A percentile compares a stretch with the other conserved stretches of the same genome.
Evolutionary conservation across 1,140 invertebrate genomes (phyloP).

Genomic region (Kradibia gibbosae): DNA sequence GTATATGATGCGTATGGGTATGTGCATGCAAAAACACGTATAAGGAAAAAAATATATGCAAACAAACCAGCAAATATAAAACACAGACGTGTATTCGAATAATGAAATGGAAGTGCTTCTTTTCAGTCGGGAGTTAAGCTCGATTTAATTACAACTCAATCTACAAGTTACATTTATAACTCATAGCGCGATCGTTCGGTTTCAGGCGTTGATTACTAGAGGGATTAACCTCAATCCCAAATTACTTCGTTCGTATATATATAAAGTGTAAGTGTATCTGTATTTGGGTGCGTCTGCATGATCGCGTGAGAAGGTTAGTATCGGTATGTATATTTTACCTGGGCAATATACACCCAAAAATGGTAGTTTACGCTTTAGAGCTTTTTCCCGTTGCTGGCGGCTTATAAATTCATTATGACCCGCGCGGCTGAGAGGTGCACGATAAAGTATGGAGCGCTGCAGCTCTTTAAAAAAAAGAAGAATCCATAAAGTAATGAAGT

Average conservation of each 20-base stretch:
- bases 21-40: neutral
- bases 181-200: conserved; percentile 31
- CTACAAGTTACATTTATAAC: conserved; percentile 48
- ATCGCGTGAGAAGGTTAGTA: neutral
- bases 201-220: conserved; percentile 48
- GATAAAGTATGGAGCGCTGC: conserved; percentile 15
- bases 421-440: neutral
- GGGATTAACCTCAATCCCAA: conserved; percentile 52
- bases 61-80: no score
- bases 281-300: neutral
- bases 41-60: neutral
- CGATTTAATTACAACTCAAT: conserved; percentile 52
- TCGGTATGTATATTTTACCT: neutral
- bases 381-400: conserved; percentile 35
- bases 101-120: conserved; percentile 34
- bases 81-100: neutral
- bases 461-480: conserved; percentile 1
- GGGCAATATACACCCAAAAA: neutral
- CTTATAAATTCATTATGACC: conserved; percentile 47
- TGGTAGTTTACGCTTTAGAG: conserved; percentile 36
- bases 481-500: conserved; percentile 33
- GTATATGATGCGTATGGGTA: neutral
- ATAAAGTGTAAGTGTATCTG: neutral
- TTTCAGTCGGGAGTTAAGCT: conserved; percentile 38
- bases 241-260: conserved; percentile 44